Evolutionary conservation across 2,113 vertebrate species (phyloP).

Genomic region (Gnathonemus echidnorhynchus): DNA sequence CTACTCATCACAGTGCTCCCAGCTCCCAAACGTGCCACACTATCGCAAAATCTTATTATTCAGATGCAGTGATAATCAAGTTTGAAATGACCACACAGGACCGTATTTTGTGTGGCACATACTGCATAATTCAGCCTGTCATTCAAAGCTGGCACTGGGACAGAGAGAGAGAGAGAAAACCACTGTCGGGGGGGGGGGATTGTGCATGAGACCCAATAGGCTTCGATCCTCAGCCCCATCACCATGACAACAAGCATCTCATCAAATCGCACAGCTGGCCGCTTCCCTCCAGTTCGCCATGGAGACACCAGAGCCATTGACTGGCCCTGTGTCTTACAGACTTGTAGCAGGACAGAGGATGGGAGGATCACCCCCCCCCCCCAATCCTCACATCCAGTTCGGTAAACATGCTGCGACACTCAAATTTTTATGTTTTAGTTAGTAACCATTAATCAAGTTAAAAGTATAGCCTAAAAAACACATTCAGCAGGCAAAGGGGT

Average conservation of each 20-base stretch:
- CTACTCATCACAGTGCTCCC: not conserved
- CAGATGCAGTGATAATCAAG: not conserved
- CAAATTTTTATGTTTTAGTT: not conserved
- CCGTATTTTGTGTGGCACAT: not conserved
- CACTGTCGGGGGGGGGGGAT: constrained; percentile 2
- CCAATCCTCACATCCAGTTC: not conserved
- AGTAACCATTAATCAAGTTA: not conserved
- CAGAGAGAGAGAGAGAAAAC: constrained; percentile 1
- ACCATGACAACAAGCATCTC: constrained; percentile 41
- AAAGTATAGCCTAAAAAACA: not conserved
- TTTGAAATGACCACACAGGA: constrained; percentile 6
- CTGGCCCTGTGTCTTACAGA: constrained; percentile 15
- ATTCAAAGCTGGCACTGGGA: constrained; percentile 9
- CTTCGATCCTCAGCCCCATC: constrained; percentile 29
- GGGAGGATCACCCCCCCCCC: not conserved
- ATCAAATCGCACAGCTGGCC: not conserved
- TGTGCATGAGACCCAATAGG: constrained; percentile 36
- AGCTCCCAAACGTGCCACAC: not conserved
- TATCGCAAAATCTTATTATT: constrained; percentile 17
- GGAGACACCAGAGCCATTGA: constrained; percentile 28
- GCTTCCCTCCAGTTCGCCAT: not conserved
- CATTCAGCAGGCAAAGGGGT: not conserved
- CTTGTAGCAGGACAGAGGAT: not conserved
- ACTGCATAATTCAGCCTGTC: constrained; percentile 17
- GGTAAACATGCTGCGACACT: not conserved